Evolutionary conservation across 2,888 invertebrate genomes (phyloP).

Genomic region (Lapara coniferarum): DNA sequence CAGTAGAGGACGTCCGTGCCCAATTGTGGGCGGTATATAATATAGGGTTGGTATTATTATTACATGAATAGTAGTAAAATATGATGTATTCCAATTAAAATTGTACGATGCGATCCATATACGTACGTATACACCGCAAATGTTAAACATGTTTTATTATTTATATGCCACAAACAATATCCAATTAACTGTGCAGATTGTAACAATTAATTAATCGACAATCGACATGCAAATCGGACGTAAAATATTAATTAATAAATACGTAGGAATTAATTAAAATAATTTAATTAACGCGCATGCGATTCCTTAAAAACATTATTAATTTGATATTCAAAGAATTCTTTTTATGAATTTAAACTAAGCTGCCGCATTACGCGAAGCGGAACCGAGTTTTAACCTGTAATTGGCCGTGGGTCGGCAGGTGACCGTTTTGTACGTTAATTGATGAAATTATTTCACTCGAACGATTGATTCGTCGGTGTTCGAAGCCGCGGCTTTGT

Average conservation of each 20-base stretch:
- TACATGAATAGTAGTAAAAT: too few species aligned
- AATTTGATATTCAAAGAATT: not conserved
- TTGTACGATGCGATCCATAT: too few species aligned
- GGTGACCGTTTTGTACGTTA: constrained; percentile 35
- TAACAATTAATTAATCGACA: too few species aligned
- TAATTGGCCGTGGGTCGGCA: constrained; percentile 27
- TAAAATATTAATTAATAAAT: too few species aligned
- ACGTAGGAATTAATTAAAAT: not conserved
- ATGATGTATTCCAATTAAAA: too few species aligned
- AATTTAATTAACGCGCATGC: not conserved
- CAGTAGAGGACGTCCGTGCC: too few species aligned
- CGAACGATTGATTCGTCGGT: constrained; percentile 29
- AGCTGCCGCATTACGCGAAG: not conserved
- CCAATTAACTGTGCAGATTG: too few species aligned
- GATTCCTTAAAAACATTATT: not conserved
- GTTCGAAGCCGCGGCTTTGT: constrained; percentile 27
- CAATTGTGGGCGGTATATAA: too few species aligned
- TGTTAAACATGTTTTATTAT: too few species aligned
- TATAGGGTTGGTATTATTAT: too few species aligned
- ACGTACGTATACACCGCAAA: too few species aligned
- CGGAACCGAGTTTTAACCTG: constrained; percentile 13
- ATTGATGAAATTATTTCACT: constrained; percentile 40
- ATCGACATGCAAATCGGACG: not conserved
- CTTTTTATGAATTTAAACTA: not conserved
- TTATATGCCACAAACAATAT: too few species aligned